Conservation (phyloP, 2,113 vertebrate genomes). For the Ploceus nigricollis region DNA sequence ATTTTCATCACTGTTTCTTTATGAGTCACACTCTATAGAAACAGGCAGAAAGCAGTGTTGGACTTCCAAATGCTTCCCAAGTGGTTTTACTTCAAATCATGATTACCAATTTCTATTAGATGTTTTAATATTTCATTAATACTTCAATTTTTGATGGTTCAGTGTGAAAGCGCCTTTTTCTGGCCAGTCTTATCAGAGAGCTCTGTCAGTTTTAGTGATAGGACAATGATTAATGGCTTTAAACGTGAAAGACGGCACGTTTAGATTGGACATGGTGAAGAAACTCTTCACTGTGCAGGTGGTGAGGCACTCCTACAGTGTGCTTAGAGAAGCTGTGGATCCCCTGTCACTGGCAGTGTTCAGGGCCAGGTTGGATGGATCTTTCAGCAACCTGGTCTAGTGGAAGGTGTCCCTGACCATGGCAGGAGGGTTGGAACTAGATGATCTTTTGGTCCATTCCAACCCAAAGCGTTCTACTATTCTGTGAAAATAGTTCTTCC, state of each 20-base stretch:
- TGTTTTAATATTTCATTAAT: neutral
- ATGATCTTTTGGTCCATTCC: neutral
- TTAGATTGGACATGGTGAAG: neutral
- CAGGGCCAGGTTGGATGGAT: neutral
- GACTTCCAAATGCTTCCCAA: neutral
- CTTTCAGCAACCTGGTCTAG: neutral
- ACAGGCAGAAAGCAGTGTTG: neutral
- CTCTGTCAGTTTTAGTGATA: neutral
- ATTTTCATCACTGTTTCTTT: neutral
- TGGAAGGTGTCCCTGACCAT: neutral
- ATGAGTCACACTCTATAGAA: neutral
- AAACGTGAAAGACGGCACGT: too few species aligned
- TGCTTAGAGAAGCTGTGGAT: neutral
- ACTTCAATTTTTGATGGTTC: neutral
- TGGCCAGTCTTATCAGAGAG: neutral
- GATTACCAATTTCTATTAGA: neutral
- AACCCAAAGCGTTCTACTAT: neutral
- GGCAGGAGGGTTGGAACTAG: fast-evolving
- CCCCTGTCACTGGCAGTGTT: neutral
- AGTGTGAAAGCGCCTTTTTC: neutral
- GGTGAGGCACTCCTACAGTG: neutral
- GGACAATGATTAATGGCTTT: neutral
- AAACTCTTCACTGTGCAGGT: neutral
- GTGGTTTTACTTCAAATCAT: neutral
- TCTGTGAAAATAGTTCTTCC: neutral